phyloP scores from a whole-genome alignment of 1,140 invertebrate species.

The Caenorhabditis inopinata region DNA sequence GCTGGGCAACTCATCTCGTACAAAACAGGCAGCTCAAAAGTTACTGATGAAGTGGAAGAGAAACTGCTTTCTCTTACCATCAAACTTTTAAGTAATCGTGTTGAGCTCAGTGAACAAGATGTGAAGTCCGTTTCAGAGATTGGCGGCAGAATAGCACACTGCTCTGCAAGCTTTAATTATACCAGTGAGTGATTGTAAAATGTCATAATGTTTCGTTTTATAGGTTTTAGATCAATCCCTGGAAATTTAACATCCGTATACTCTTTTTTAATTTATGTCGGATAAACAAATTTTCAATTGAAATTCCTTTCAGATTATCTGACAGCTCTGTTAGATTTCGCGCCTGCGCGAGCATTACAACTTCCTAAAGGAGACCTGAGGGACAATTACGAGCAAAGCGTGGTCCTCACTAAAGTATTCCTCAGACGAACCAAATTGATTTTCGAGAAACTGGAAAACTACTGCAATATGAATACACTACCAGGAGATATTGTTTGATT shows the following conservation, averaged over 20 bases:
- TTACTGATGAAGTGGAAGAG: not conserved
- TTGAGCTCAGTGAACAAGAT: not conserved
- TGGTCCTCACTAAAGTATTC: not conserved
- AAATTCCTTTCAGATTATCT: not conserved
- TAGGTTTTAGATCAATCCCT: no score
- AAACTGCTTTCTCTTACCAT: not conserved
- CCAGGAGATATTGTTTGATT: not conserved
- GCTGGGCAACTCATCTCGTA: not conserved
- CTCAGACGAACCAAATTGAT: not conserved
- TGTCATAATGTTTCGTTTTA: no score
- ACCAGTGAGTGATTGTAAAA: not conserved
- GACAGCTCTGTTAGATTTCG: not conserved
- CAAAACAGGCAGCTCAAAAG: not conserved
- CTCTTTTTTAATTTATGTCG: no score
- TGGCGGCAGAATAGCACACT: not conserved
- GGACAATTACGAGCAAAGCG: not conserved
- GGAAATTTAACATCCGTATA: no score
- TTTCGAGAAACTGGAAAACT: not conserved
- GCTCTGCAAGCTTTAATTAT: not conserved
- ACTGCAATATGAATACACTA: not conserved
- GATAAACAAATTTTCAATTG: no score
- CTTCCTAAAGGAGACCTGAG: not conserved
- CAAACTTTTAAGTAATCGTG: not conserved
- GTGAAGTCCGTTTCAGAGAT: not conserved
- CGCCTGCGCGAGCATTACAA: not conserved